Base-by-base conservation (phyloP, 2,113 vertebrate genomes). In the Cryptomyrus ogoouensis region DNA sequence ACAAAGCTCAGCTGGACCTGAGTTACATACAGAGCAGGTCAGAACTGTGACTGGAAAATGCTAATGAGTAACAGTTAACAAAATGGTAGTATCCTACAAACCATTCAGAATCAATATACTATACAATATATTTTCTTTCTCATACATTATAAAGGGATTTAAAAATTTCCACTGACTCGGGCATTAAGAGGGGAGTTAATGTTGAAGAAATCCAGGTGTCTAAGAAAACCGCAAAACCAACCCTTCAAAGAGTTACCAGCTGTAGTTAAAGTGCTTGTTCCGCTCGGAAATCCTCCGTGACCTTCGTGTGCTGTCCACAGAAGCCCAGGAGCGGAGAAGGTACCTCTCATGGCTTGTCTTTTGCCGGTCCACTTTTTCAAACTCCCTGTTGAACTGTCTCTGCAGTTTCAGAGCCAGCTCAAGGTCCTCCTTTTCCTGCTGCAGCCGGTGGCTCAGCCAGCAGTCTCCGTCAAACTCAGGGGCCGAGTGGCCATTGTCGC, bases 401-500 rank as follows among this genome's bases (percentile, higher is more conserved):
- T 98, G 98, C 88, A 98, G 95, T 49, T 96, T 97, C 89, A 97
- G 56, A 13, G 98, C 97, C 39, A 98, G n/a, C 35, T 95, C 96
- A 19, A 96, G 94, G 95, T 98, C 98, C 87, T 96, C 94, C 89
- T 95, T 96, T 91, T 97, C 96, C 1, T 97, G 97, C 91, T 94
- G 96, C 86, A 95, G 66, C 90, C 95, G 96, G 90, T 93, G 94
- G 49, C 96, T 92, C 53, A 95, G 94, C 42, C 90, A 92, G 1
- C 95, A 91, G 1, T 90, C 87, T 21, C 92, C 90, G 3, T 94
- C 92, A 24, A 91, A 49, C 0, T 94, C 88, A 0, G 92, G 90
- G 52, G 92, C 90, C 0, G 89, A 93, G 74, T 35, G 74, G 86
- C 62, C 83, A 12, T 95, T 96, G 35, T 93, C 94, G 0, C 90